phyloP scores from a whole-genome alignment of 2,797 vertebrate genomes.

The Helostoma temminkii region DNA sequence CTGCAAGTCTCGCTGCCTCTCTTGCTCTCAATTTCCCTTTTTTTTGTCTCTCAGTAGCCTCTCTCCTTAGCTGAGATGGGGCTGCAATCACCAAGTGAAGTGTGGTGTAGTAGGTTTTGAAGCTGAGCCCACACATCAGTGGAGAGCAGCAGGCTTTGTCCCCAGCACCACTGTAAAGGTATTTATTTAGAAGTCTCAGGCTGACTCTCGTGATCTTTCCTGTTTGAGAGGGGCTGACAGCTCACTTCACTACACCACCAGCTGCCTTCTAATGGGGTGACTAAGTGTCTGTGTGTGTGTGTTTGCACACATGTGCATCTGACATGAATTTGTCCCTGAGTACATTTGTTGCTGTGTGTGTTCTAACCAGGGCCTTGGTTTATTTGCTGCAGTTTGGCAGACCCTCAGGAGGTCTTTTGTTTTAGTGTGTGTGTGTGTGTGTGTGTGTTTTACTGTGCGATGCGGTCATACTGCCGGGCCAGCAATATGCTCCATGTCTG shows the following conservation, averaged over 20 bases:
- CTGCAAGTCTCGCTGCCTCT: constrained; percentile 28
- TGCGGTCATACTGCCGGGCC: constrained; percentile 68
- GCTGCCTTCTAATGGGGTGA: constrained; percentile 49
- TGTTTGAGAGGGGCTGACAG: constrained; percentile 45
- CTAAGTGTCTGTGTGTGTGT: constrained; percentile 28
- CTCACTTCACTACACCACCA: constrained; percentile 40
- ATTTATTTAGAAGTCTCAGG: constrained; percentile 46
- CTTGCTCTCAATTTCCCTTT: constrained; percentile 17
- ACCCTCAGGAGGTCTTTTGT: constrained; percentile 67
- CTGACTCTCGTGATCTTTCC: constrained; percentile 41
- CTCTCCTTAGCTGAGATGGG: constrained; percentile 20
- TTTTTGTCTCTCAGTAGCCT: constrained; percentile 20
- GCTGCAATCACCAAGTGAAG: constrained; percentile 32
- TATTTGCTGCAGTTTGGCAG: constrained; percentile 67
- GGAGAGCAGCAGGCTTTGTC: constrained; percentile 22
- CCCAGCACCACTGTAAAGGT: constrained; percentile 33
- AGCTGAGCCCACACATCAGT: constrained; percentile 29
- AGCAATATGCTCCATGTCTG: constrained; percentile 81
- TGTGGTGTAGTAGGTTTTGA: constrained; percentile 23
- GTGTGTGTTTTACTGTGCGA: constrained; percentile 49
- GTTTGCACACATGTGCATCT: constrained; percentile 5
- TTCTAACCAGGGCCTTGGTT: constrained; percentile 56
- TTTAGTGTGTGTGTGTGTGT: constrained; percentile 18
- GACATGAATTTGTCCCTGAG: constrained; percentile 43
- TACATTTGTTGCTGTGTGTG: constrained; percentile 44